Base-by-base conservation (phyloP, 2,888 invertebrate species). In the Caenorhabditis macrosperma region DNA sequence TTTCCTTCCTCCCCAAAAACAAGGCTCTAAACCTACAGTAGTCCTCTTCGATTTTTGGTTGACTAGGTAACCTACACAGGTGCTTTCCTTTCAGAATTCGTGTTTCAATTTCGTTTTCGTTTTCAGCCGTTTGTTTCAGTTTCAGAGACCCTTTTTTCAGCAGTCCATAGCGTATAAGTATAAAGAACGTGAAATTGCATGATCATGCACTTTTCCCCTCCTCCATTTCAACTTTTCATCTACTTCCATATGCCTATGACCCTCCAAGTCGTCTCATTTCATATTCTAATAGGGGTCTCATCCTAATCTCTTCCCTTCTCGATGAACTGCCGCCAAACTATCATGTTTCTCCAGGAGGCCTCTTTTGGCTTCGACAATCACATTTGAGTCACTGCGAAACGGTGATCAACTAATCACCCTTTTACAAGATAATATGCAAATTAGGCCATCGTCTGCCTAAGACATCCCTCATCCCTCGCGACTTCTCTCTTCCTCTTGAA, bases 221-320 rank as follows among this genome's bases (percentile, higher is more conserved):
- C 7, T 22, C n/a, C 26, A 35, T 52, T 52, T 64, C 50, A 28
- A 61, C 26, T 41, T 48, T 57, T 35, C 46, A 22, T 41, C 20
- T 41, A 60, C n/a, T 54, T 54, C n/a, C n/a, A 28, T 59, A 69
- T 60, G 17, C 44, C 24, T 15, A 52, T 52, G 59, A 50, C 57
- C 35, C 35, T 55, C 57, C 38, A 44, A 48, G 20, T 22, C 41
- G n/a, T 61, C 71, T 71, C 61, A 61, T 71, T 71, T 46, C 60
- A 61, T 55, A 71, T 71, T 71, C 61, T 46, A 60, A 44, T 69
- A 60, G 44, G 33, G 54, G 35, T 71, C 54, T 61, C 61, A 55
- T 54, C 61, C 71, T 61, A 71, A 71, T 69, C 60, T 69, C 7
- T 59, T 24, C 28, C 26, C 12, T 26, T 48, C 33, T 66, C 17